Conservation (phyloP, 2,888 invertebrate genomes). For the Boloria euphrosyne region DNA sequence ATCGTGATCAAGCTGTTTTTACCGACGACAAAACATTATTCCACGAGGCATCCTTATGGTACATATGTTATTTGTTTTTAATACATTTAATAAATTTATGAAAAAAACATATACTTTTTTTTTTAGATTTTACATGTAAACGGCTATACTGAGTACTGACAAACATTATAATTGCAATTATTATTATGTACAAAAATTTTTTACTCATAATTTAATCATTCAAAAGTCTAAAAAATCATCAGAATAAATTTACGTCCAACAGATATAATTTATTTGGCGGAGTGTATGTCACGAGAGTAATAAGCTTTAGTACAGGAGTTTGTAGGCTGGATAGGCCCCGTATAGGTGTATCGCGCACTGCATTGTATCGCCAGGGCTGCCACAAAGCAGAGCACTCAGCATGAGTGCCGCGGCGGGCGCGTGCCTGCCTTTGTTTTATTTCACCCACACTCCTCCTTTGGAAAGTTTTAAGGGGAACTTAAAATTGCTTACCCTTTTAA, state of each 20-base stretch:
- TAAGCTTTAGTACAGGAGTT: constrained; percentile 43
- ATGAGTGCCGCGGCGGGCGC: constrained; percentile 75
- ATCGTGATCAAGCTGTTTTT: constrained; percentile 41
- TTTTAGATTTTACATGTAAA: no score
- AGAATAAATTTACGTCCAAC: background rate
- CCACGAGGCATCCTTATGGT: constrained; percentile 4
- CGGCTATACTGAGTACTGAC: no score
- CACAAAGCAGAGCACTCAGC: constrained; percentile 80
- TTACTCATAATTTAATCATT: no score
- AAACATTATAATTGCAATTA: no score
- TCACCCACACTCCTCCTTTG: constrained; percentile 76
- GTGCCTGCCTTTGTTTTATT: constrained; percentile 78
- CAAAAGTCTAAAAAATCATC: no score
- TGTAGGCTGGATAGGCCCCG: constrained; percentile 42
- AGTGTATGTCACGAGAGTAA: constrained; percentile 39
- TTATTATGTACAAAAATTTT: no score
- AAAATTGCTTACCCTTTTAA: constrained; percentile 73
- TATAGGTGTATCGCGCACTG: constrained; percentile 53
- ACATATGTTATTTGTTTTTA: constrained; percentile 5
- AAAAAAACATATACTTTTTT: background rate
- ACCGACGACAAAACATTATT: constrained; percentile 22
- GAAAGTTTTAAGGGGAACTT: constrained; percentile 75
- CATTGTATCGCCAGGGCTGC: constrained; percentile 72
- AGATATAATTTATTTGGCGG: constrained; percentile 30
- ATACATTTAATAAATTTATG: background rate